A percentile compares a stretch with the other conserved stretches of the same genome.
Evolutionary conservation across 2,888 invertebrate genomes (phyloP).

Genomic region (Geotrupes spiniger): DNA sequence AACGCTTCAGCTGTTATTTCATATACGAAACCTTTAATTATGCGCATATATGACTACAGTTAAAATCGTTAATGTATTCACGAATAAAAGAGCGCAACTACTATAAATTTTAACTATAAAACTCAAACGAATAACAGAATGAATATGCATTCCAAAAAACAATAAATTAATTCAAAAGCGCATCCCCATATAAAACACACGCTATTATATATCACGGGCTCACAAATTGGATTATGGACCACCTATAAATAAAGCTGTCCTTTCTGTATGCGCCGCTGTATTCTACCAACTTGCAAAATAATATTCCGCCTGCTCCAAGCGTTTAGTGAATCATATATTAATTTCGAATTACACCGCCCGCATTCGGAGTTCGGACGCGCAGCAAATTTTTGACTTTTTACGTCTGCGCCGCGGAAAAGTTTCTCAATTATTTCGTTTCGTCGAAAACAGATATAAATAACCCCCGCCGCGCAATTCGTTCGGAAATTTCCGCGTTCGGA

Average conservation of each 20-base stretch:
- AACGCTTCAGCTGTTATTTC: too few relatives aligned
- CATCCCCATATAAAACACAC: constrained; percentile 14
- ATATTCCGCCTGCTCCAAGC: constrained; percentile 2
- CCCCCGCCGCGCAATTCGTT: not conserved
- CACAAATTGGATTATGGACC: constrained; percentile 22
- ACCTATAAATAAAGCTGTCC: constrained; percentile 18
- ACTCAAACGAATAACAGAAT: constrained; percentile 7
- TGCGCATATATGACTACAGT: constrained; percentile 6
- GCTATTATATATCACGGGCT: constrained; percentile 19
- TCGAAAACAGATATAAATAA: constrained; percentile 5
- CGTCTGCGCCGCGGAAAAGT: not conserved
- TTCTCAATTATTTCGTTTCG: constrained; percentile 4
- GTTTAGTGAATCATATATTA: constrained; percentile 8
- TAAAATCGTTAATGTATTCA: constrained; percentile 7
- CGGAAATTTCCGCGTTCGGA: not conserved
- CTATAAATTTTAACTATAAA: constrained; percentile 6
- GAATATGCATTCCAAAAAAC: constrained; percentile 15
- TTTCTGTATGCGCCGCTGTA: constrained; percentile 6
- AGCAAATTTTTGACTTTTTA: not conserved
- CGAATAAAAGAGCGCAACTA: constrained; percentile 4
- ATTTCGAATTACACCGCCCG: not conserved
- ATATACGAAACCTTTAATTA: constrained; percentile 5
- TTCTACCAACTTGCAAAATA: constrained; percentile 6
- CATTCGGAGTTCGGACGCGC: not conserved
- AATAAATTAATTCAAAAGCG: constrained; percentile 16